Evolutionary conservation across 2,797 vertebrate species (phyloP), one percentile per base, ranked within the genome.

Genomic region (Antrozous pallidus): DNA sequence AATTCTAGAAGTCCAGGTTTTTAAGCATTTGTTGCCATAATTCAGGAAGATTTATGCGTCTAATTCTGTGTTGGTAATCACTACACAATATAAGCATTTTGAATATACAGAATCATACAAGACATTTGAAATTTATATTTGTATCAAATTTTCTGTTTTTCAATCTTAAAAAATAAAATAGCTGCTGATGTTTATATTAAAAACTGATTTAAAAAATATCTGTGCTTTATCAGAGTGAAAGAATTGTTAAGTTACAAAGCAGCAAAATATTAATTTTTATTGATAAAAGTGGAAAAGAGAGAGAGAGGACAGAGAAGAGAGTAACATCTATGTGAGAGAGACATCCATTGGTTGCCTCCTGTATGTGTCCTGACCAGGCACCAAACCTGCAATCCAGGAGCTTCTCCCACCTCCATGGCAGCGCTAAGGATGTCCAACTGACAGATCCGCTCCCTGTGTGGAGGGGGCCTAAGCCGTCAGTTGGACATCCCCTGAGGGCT

Each of bases 181-280:
- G 69, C 5, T 36, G n/a, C 2, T 88, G 56, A 78, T 73, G 90
- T 96, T 90, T 88, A 1, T 42, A 56, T 79, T 73, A 67, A 67
- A n/a, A n/a, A n/a, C 18, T 49, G 26, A 20, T 61, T 40, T 70
- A 82, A 78, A 38, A 49, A 61, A n/a, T n/a, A n/a, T 54, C 16
- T 79, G 58, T 61, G 3, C 87, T 95, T 94, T 91, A 31, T 93
- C 24, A 74, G 49, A 79, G 11, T 89, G 24, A 58, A 78, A 74
- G 20, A 90, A 84, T 84, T 77, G 22, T 84, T 45, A 77, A 5
- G 71, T 92, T 92, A 18, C 22, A 92, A 67, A 75, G 26, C 31
- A 47, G 11, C 58, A 38, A 79, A 54, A 28, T 95, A 51, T 83
- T 92, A 17, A 63, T 63, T 63, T 61, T 63, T 67, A 67, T 67